Conservation (phyloP, 2,888 invertebrate genomes). For the Nysson spinosus region DNA sequence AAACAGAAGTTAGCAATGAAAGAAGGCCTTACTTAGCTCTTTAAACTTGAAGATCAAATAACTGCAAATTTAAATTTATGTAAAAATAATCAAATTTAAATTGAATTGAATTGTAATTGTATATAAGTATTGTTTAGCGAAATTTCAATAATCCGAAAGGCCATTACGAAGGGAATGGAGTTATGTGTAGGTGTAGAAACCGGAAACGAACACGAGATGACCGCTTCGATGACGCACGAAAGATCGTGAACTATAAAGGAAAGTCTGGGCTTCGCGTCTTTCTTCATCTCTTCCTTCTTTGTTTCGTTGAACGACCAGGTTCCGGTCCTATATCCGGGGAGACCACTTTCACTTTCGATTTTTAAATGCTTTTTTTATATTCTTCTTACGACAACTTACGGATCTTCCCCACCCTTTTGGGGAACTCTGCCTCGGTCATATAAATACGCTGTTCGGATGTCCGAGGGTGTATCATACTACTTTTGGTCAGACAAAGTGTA, state of each 20-base stretch:
- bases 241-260: conserved; percentile 41
- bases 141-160: neutral
- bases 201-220: conserved; percentile 37
- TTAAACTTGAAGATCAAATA: too few relatives aligned
- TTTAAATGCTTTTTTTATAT: conserved; percentile 51
- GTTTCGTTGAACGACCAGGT: conserved; percentile 42
- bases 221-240: conserved; percentile 57
- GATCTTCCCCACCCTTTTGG: conserved; percentile 49
- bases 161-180: neutral
- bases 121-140: too few relatives aligned
- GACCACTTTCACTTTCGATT: conserved; percentile 77
- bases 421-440: conserved; percentile 39
- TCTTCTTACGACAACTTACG: conserved; percentile 48
- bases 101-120: too few relatives aligned
- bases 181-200: neutral
- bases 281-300: conserved; percentile 30
- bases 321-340: conserved; percentile 71
- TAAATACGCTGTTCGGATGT: conserved; percentile 52
- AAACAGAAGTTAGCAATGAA: too few relatives aligned
- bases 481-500: conserved; percentile 5
- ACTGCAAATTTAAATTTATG: too few relatives aligned
- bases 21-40: too few relatives aligned
- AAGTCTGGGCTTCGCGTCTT: conserved; percentile 45
- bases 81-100: too few relatives aligned
- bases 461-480: conserved; percentile 28